These are phyloP conservation scores for Nemurella pictetii DNA, from an alignment of 2,888 invertebrate species.

Conservation along the genomic window DNA sequence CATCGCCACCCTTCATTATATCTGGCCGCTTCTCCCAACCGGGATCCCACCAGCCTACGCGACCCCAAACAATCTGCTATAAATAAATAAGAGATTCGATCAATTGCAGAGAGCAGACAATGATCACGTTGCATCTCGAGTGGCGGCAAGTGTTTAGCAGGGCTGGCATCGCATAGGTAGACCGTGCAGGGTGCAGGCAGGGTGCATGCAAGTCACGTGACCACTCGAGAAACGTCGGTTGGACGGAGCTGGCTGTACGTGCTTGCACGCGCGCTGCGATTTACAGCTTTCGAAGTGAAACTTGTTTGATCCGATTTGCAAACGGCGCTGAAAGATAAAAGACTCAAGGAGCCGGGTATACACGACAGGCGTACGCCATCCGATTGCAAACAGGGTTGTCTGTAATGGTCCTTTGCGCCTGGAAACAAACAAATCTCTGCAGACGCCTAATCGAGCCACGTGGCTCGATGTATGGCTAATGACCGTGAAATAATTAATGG, in stretches of 20 bases:
- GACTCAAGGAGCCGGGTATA: not conserved
- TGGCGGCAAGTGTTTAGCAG: not conserved
- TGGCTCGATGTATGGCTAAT: not conserved
- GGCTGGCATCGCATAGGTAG: not conserved
- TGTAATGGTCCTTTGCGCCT: not conserved
- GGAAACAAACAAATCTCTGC: not conserved
- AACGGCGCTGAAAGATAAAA: not conserved
- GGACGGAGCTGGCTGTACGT: constrained; percentile 2
- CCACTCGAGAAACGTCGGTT: constrained; percentile 8
- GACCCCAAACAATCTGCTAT: constrained; percentile 14
- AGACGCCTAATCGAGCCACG: not conserved
- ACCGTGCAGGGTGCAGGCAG: not conserved
- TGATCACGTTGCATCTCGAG: not conserved
- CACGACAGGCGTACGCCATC: not conserved
- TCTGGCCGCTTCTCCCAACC: not conserved
- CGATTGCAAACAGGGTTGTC: not conserved
- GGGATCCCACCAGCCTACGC: not conserved
- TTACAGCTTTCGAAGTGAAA: not conserved
- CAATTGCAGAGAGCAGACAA: constrained; percentile 8
- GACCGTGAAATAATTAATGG: not conserved
- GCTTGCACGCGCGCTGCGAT: not conserved
- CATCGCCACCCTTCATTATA: constrained; percentile 17
- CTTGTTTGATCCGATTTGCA: constrained; percentile 5
- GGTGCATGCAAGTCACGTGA: constrained; percentile 12
- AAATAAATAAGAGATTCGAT: constrained; percentile 27